phyloP scores from a whole-genome alignment of 2,888 invertebrate genomes.

The Volucella inflata region DNA sequence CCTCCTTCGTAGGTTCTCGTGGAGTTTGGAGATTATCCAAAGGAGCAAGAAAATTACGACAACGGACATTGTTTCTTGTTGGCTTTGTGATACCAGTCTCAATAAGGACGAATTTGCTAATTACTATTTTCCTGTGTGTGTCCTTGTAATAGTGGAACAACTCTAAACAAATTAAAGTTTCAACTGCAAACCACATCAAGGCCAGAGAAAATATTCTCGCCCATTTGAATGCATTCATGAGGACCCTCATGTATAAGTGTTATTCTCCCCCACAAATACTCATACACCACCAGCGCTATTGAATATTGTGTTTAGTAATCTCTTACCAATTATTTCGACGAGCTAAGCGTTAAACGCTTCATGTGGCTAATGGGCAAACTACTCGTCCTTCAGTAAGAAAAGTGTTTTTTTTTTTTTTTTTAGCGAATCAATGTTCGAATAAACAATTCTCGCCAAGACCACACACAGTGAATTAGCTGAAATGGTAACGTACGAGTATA shows the following conservation, averaged over 20 bases:
- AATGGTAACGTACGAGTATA: background rate
- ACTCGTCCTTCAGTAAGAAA: background rate
- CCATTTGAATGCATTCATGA: background rate
- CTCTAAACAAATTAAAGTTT: background rate
- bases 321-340: background rate
- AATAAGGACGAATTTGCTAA: constrained; percentile 13
- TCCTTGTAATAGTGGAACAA: too few species aligned
- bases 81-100: background rate
- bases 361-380: background rate
- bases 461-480: constrained; percentile 15
- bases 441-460: background rate
- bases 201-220: background rate
- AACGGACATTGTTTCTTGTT: background rate
- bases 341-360: background rate
- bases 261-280: too few species aligned
- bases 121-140: background rate
- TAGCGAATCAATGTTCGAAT: background rate
- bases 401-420: too few species aligned
- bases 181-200: background rate
- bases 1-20: too few species aligned
- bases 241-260: too few species aligned
- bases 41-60: background rate
- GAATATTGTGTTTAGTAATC: background rate
- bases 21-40: background rate
- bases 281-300: too few species aligned